Evolutionary conservation across 37 sponge, comb jelly and placozoan genomes (phyloP), one percentile per base, ranked within the genome.

Genomic region (Ephydatia muelleri): DNA sequence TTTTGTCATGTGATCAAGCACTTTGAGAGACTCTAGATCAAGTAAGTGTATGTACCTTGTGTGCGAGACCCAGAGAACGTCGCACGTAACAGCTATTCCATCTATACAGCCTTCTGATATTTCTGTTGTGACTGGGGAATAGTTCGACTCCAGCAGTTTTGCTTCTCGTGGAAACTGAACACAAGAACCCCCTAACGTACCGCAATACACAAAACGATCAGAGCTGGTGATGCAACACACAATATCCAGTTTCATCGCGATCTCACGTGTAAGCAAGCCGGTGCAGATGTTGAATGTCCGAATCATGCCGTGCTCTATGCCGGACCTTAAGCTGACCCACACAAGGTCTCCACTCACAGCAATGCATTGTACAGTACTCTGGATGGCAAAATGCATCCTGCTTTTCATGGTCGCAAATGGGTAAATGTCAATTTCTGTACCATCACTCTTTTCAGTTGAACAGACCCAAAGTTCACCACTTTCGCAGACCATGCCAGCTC

Each of bases 381-480:
- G 68, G n/a, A 82, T 80, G 73, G 82, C 38, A 26, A 65, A 73
- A 32, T 68, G 84, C 36, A 70, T 70, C 37, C 43, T 85, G n/a
- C 70, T 31, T n/a, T 76, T 79, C 89, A 92, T 92, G 12, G 77
- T 88, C 40, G 77, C 29, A 2, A 75, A 67, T 32, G 75, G 76
- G 77, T 71, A 92, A 8, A 88, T 85, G 67, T 40, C 84, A 72
- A 92, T 49, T 37, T 88, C 89, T 23, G 82, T 72, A 9, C 92
- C 92, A 31, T 77, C 78, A 6, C 26, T 72, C 25, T 71, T 81
- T 81, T 92, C 86, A 48, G 86, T 19, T 43, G 43, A 88, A 37
- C 88, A 88, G 38, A 92, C 65, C 92, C 92, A 92, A 25, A 92
- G 35, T 68, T 92, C 92, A 70, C 47, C 89, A 71, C 65, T 49